phyloP scores from a whole-genome alignment of 2,797 vertebrate species.

The Vespertilio murinus region DNA sequence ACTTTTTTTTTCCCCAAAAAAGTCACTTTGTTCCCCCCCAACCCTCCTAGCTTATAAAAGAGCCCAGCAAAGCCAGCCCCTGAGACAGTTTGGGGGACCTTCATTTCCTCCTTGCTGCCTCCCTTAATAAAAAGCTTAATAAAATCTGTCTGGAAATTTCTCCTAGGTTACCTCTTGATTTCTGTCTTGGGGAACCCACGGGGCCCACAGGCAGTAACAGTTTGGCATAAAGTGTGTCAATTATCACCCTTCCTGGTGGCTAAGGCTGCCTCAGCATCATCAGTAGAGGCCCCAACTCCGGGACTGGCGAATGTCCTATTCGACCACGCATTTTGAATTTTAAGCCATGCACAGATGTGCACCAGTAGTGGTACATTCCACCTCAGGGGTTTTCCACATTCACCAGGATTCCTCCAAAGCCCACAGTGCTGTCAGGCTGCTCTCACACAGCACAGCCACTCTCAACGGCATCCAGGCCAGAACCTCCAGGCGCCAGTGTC shows the following conservation, averaged over 20 bases:
- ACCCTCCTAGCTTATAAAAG: not conserved
- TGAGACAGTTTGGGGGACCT: not conserved
- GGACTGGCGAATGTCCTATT: slow-evolving; percentile 92
- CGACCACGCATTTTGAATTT: slow-evolving; percentile 93
- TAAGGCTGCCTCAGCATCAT: slow-evolving; percentile 90
- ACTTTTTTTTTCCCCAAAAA: not conserved
- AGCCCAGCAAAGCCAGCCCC: not conserved
- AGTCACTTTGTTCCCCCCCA: not conserved
- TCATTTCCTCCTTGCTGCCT: not conserved
- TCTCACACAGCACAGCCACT: slow-evolving; percentile 88
- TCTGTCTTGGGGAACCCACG: not conserved
- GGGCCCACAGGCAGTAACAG: slow-evolving; percentile 80
- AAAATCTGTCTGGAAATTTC: not conserved
- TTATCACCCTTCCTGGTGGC: slow-evolving; percentile 94
- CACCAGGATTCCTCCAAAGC: slow-evolving; percentile 93
- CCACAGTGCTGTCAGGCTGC: slow-evolving; percentile 92
- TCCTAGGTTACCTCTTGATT: not conserved
- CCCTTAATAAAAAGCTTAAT: not conserved
- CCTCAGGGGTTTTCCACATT: slow-evolving; percentile 86
- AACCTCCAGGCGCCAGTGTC: slow-evolving; percentile 85
- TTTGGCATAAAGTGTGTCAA: slow-evolving; percentile 96
- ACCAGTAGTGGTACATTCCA: slow-evolving; percentile 87
- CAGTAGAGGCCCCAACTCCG: slow-evolving; percentile 93
- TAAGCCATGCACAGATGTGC: slow-evolving; percentile 93
- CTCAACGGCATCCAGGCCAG: slow-evolving; percentile 89